phyloP scores from a whole-genome alignment of 37 sponge, comb jelly and placozoan genomes.

The Geodia barretti region DNA sequence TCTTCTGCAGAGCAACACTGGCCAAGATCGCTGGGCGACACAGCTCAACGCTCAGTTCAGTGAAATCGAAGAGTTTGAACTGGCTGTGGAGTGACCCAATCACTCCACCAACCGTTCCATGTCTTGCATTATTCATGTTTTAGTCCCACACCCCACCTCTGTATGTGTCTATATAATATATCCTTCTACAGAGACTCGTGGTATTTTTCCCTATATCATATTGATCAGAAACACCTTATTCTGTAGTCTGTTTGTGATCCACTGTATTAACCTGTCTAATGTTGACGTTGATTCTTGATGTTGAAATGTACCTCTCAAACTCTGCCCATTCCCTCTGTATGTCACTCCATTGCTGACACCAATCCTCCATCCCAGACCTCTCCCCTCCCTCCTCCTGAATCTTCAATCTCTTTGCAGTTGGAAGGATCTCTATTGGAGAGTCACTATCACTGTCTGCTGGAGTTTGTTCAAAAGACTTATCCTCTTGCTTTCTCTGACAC shows the following conservation, averaged over 20 bases:
- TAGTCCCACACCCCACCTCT: not conserved
- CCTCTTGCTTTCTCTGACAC: not conserved
- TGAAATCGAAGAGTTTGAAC: slow-evolving; percentile 51
- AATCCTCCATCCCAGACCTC: no score
- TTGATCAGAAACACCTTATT: no score
- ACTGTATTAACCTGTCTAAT: slow-evolving; percentile 85
- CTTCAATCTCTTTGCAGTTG: no score
- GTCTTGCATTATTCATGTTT: not conserved
- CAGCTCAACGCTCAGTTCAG: slow-evolving; percentile 54
- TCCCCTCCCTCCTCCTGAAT: no score
- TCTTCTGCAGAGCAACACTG: slow-evolving; percentile 14
- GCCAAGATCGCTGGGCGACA: slow-evolving; percentile 52
- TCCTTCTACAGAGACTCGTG: no score
- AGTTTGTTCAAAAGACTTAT: no score
- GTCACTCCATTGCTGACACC: not conserved
- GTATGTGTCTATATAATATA: no score
- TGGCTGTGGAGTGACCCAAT: slow-evolving; percentile 12
- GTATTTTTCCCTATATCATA: no score
- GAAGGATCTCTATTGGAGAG: no score
- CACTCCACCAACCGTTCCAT: not conserved
- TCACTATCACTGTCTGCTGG: not conserved
- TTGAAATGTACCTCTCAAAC: slow-evolving; percentile 64
- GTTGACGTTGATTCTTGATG: slow-evolving; percentile 86
- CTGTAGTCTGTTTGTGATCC: no score
- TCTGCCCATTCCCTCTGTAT: slow-evolving; percentile 29